Conservation (phyloP, 2,888 invertebrate species). For the Lochmaea crataegi region DNA sequence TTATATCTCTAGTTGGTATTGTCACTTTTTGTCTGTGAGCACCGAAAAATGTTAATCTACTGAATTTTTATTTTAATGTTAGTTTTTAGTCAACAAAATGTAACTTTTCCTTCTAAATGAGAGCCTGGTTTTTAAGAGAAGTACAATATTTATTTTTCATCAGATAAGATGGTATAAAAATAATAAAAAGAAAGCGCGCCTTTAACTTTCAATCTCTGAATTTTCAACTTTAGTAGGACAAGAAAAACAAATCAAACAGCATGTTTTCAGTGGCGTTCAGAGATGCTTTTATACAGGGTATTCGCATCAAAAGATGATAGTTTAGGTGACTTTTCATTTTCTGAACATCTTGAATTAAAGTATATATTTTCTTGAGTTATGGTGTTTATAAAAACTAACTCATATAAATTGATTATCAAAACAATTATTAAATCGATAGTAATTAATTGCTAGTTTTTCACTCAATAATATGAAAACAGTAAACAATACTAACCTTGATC, state of each 20-base stretch:
- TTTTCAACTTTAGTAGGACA: not conserved
- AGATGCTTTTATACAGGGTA: no score
- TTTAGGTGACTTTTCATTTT: no score
- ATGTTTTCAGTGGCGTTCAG: not conserved
- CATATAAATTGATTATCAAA: no score
- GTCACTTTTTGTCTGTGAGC: no score
- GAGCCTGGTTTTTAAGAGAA: not conserved
- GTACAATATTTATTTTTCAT: constrained; percentile 8
- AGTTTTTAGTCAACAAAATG: not conserved
- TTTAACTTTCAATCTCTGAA: not conserved
- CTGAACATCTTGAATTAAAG: no score
- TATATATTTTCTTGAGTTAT: not conserved
- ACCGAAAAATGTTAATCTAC: no score
- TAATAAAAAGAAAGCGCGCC: not conserved
- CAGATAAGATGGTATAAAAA: not conserved
- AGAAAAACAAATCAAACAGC: not conserved
- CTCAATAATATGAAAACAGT: not conserved
- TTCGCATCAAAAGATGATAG: no score
- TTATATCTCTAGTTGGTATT: no score
- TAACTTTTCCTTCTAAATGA: not conserved
- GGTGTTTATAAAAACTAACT: no score
- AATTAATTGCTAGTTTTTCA: not conserved
- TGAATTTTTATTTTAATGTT: not conserved
- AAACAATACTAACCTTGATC: constrained; percentile 59
- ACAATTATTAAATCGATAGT: not conserved